phyloP scores from a whole-genome alignment of 2,113 vertebrate species.

The Thalassarche chlororhynchos region DNA sequence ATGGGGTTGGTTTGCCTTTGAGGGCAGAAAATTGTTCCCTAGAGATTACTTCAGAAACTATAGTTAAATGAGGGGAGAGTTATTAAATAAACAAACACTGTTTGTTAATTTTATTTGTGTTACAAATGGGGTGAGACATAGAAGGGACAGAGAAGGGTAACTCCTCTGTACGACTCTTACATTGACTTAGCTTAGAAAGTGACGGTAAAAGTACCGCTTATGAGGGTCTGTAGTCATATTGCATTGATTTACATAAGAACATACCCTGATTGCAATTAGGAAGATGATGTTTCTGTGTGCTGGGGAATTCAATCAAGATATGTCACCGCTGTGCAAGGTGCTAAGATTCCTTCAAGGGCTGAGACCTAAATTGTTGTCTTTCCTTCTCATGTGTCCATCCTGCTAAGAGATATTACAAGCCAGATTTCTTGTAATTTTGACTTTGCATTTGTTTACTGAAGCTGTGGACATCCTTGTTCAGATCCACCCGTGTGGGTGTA shows the following conservation, averaged over 20 bases:
- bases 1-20: neutral
- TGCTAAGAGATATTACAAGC: neutral
- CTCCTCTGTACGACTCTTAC: neutral
- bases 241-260: neutral
- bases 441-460: neutral
- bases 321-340: neutral
- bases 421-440: neutral
- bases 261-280: neutral
- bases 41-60: neutral
- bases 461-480: neutral
- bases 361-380: neutral
- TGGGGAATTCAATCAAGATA: neutral
- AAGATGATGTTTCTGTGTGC: neutral
- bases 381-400: neutral
- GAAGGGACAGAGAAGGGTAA: neutral
- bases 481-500: neutral
- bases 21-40: neutral
- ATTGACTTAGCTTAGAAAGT: neutral
- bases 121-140: neutral
- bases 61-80: neutral
- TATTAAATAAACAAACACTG: neutral
- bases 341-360: neutral
- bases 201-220: neutral
- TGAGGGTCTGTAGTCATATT: neutral
- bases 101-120: neutral